A percentile compares a stretch with the other conserved stretches of the same genome.
phyloP scores from a whole-genome alignment of 2,797 vertebrate genomes.

The Anabacerthia variegaticeps region DNA sequence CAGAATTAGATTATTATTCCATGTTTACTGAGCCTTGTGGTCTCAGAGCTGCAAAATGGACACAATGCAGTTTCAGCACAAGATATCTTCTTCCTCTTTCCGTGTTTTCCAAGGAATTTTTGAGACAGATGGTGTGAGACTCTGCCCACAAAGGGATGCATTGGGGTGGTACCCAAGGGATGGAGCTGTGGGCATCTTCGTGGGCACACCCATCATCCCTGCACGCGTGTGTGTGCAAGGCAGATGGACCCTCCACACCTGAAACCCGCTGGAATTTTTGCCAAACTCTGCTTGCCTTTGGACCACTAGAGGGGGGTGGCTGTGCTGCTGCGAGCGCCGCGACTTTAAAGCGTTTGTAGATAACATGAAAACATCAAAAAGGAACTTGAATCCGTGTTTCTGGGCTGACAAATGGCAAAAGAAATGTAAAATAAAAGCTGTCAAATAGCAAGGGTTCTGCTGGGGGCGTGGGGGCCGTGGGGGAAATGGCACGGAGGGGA shows the following conservation, averaged over 20 bases:
- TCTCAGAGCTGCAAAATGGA: background rate
- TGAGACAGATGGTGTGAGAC: background rate
- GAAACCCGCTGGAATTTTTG: background rate
- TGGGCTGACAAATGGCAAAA: slow-evolving; percentile 55
- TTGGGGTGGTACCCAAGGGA: background rate
- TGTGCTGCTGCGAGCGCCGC: background rate
- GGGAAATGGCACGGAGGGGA: background rate
- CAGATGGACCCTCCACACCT: fast-evolving
- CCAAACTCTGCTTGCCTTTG: background rate
- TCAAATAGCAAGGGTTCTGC: slow-evolving; percentile 22
- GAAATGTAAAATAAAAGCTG: slow-evolving; percentile 57
- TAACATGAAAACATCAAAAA: slow-evolving; percentile 54
- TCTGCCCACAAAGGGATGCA: fast-evolving
- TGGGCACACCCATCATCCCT: background rate
- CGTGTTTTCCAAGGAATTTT: background rate
- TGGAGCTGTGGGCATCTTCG: background rate
- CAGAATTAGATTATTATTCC: background rate
- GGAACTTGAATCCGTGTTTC: background rate
- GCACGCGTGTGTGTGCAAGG: background rate
- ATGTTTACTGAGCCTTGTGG: background rate
- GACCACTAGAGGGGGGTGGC: slow-evolving; percentile 53
- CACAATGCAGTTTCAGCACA: fast-evolving
- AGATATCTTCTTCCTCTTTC: background rate
- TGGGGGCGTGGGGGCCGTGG: background rate
- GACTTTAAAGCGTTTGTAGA: background rate